Conservation (phyloP, 2,888 invertebrate species). For the Philonicus albiceps region DNA sequence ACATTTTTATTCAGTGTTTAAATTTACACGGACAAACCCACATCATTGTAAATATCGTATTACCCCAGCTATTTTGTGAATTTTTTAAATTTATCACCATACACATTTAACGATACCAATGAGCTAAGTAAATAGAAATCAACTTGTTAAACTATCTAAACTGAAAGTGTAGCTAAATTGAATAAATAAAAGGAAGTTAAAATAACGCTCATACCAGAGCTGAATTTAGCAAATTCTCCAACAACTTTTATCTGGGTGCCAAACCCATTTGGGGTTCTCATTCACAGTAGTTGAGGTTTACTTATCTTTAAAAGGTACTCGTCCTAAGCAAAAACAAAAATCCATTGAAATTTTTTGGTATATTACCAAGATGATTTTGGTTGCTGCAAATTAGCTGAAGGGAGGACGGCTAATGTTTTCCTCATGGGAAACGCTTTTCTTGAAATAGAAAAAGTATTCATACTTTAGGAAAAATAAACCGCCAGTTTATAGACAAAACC, state of each 20-base stretch:
- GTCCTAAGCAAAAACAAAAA: background rate
- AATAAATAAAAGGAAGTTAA: background rate
- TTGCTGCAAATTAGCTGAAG: background rate
- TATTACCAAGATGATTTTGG: background rate
- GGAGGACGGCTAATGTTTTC: background rate
- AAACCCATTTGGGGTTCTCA: background rate
- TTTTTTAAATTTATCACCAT: background rate
- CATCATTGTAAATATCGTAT: background rate
- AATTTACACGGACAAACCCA: background rate
- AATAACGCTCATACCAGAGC: background rate
- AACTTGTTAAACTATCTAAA: background rate
- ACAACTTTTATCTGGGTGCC: background rate
- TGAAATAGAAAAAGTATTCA: background rate
- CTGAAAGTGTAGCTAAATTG: too few species aligned
- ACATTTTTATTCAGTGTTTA: too few species aligned
- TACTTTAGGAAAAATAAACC: too few species aligned
- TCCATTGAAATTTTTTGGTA: background rate
- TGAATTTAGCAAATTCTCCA: background rate
- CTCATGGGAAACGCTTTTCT: background rate
- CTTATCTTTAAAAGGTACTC: background rate
- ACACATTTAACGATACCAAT: background rate
- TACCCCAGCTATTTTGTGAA: too few species aligned
- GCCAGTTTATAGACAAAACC: too few species aligned
- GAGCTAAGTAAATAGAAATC: background rate
- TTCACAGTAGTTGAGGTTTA: background rate